Base-by-base conservation (phyloP, 2,888 invertebrate genomes). In the Apamea epomidion region DNA sequence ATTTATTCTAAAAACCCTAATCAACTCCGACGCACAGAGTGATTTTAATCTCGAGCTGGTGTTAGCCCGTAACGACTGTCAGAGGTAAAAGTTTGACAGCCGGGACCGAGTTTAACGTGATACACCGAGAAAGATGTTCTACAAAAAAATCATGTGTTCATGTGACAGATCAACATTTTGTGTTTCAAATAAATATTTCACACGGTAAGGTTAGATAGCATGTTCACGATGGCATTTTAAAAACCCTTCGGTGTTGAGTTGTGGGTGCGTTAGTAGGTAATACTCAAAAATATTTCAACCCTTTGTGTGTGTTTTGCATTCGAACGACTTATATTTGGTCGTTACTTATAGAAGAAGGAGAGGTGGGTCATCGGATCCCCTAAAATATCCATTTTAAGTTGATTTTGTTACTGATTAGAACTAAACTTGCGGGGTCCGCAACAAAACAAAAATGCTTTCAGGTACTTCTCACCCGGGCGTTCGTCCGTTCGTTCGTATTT, bases 401-500 rank as follows among this genome's bases (percentile, higher is more conserved):
- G 21, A 25, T 32, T 71, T 64, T 2, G 4, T 42, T 62, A n/a
- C 21, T 45, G 21, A 32, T 32, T 65, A 32, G 10, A 74, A 45
- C 58, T 72, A n/a, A 58, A 29, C 45, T 74, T 32, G 25, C 16
- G 65, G 32, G 74, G 32, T 45, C 45, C 74, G 32, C 29, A 25
- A 29, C 16, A 32, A 45, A 45, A 48, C 29, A 21, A 21, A 65
- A 65, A 65, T 25, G 29, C 10, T 25, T 29, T 45, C 14, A 29
- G 5, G 10, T 74, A 32, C 65, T 65, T 74, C 65, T 5, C 45
- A 32, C 0, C 25, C 62, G 65, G 45, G 64, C 65, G 45, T 74
- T 45, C 74, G 74, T 74, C 74, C 54, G 54, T 21, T 7, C 72
- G n/a, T 73, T 42, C 58, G 72, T 73, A 42, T 32, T 25, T 74